These are phyloP conservation scores for Macrosiphum euphorbiae DNA, from an alignment of 2,888 invertebrate species.

Conservation along the genomic window DNA sequence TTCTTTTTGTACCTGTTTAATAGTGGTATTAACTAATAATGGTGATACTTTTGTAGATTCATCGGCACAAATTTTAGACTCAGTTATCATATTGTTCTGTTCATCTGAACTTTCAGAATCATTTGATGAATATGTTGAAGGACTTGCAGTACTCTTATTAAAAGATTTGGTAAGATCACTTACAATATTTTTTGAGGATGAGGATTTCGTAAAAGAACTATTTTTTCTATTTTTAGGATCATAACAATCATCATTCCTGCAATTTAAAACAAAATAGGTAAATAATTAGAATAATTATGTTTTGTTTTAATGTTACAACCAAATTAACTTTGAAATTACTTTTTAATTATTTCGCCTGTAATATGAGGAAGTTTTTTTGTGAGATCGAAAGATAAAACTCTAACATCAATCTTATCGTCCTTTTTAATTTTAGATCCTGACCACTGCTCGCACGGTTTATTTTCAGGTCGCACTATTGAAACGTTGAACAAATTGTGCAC, in stretches of 20 bases:
- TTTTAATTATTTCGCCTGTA: conserved; percentile 46
- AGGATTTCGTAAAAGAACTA: not conserved
- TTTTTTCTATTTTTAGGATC: not conserved
- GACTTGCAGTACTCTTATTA: not conserved
- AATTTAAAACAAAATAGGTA: conserved; percentile 23
- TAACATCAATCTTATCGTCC: conserved; percentile 44
- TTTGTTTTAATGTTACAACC: not conserved
- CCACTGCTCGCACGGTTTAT: conserved; percentile 32
- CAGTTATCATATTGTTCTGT: not conserved
- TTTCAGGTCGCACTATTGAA: conserved; percentile 56
- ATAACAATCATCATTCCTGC: not conserved
- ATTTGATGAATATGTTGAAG: not conserved
- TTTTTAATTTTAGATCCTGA: conserved; percentile 55
- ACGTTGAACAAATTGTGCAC: conserved; percentile 56
- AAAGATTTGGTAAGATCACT: not conserved
- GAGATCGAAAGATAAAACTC: conserved; percentile 57
- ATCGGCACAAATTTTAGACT: not conserved
- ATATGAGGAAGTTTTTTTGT: conserved; percentile 62
- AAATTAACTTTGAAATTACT: not conserved
- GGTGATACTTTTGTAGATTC: not conserved
- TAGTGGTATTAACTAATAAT: not conserved
- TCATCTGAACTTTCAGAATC: not conserved
- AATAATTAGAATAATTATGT: not conserved
- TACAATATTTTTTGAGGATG: not conserved
- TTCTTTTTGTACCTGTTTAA: not conserved